Evolutionary conservation across 37 sponge, comb jelly and placozoan species (phyloP).

Genomic region (Mnemiopsis leidyi): DNA sequence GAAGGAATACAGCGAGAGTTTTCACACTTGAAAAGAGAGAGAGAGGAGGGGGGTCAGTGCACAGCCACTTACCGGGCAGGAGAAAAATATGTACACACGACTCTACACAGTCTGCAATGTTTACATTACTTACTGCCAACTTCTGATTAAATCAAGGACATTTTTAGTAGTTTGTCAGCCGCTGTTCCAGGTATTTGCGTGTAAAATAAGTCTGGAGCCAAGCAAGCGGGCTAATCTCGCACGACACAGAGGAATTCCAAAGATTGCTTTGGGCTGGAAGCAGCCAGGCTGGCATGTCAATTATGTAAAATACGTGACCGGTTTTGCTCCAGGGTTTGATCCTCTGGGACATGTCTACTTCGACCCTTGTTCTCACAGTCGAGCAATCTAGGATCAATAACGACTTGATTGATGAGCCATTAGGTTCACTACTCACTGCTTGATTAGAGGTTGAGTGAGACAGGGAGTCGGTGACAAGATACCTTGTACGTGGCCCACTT

Average conservation of each 20-base stretch:
- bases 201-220: background rate
- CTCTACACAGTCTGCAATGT: too few relatives aligned
- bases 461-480: too few relatives aligned
- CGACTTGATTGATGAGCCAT: background rate
- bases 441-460: too few relatives aligned
- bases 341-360: background rate
- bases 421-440: background rate
- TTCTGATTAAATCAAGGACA: too few relatives aligned
- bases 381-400: background rate
- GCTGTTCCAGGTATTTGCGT: background rate
- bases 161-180: background rate
- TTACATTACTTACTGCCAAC: too few relatives aligned
- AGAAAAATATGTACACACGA: too few relatives aligned
- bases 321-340: background rate
- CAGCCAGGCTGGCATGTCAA: background rate
- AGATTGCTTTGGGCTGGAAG: background rate
- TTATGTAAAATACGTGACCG: background rate
- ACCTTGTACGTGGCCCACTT: too few relatives aligned
- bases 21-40: too few relatives aligned
- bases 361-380: background rate
- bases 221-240: background rate
- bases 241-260: background rate
- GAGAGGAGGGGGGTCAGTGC: too few relatives aligned
- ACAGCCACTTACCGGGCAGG: too few relatives aligned
- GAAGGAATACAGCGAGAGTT: background rate